Conservation (phyloP, 2,888 invertebrate genomes). For the Rhagophthalmus giganteus region DNA sequence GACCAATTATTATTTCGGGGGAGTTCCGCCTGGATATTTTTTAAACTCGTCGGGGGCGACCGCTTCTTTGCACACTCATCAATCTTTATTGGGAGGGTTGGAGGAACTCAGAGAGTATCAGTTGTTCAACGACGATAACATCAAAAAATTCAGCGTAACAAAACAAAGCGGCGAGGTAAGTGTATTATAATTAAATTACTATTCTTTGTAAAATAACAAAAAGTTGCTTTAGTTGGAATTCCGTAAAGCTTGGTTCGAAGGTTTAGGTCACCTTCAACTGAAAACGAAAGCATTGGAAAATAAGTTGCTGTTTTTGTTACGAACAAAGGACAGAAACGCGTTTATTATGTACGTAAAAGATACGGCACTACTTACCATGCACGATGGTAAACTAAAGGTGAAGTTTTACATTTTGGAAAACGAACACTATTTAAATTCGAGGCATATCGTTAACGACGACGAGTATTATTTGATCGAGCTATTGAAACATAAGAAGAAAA, state of each 20-base stretch:
- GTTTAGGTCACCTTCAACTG: constrained; percentile 78
- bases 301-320: constrained; percentile 28
- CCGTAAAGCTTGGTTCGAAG: constrained; percentile 75
- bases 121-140: constrained; percentile 19
- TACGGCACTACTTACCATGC: constrained; percentile 10
- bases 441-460: constrained; percentile 28
- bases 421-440: constrained; percentile 16
- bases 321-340: constrained; percentile 26
- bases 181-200: background rate
- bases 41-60: constrained; percentile 47
- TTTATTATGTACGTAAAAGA: constrained; percentile 25
- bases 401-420: constrained; percentile 5
- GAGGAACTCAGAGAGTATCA: constrained; percentile 63
- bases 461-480: constrained; percentile 34
- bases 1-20: constrained; percentile 81
- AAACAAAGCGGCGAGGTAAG: constrained; percentile 29
- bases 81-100: constrained; percentile 80
- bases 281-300: constrained; percentile 44
- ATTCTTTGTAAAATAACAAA: no score
- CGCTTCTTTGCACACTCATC: constrained; percentile 39
- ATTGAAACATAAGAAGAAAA: constrained; percentile 16
- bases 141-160: constrained; percentile 26
- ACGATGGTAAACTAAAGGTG: constrained; percentile 23
- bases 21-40: constrained; percentile 76
- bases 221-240: constrained; percentile 46